Evolutionary conservation across 2,888 invertebrate species (phyloP), one percentile per base, ranked within the genome.

Genomic region (Luperina testacea): DNA sequence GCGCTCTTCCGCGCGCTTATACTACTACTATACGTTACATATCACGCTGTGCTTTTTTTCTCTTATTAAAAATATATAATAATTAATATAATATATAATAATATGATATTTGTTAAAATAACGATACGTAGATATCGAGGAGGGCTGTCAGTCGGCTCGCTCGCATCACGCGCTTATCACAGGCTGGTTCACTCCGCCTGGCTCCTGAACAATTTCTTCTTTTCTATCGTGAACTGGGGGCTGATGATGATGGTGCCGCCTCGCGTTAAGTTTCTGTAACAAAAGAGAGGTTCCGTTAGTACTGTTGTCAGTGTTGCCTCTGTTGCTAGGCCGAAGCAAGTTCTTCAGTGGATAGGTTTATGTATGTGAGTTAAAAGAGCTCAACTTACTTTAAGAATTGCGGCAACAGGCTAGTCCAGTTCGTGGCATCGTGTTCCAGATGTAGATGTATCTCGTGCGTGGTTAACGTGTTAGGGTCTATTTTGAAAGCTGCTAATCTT

Each of bases 391-490:
- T 98, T 95, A 99, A 97, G 96, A 99, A 98, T 95, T 99, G 98
- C 95, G 98, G 98, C 95, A 99, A 97, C 93, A 98, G 97, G 90
- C 98, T 98, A 90, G 98, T 98, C 99, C 99, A 99, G 93, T 98
- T 98, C 90, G 98, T 98, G 82, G 98, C 97, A 92, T 98, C 98
- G 94, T 99, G 99, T 94, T 98, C 98, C 89, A 99, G 97, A 74
- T 98, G 99, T 88, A 99, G 97, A 95, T 98, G 98, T 90, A 99
- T 97, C 96, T 99, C 99, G 95, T 99, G 99, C 84, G 99, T 99
- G 83, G 99, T 98, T 73, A 99, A 98, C 53, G 98, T 98, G 93
- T 97, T 98, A 75, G 98, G 98, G 96, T 99, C 99, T 92, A 98
- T 98, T 95, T 98, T 98, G 95, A 99, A 97, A 91, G 98, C 98